phyloP scores from a whole-genome alignment of 2,888 invertebrate genomes.

The Pyrrhia umbra region DNA sequence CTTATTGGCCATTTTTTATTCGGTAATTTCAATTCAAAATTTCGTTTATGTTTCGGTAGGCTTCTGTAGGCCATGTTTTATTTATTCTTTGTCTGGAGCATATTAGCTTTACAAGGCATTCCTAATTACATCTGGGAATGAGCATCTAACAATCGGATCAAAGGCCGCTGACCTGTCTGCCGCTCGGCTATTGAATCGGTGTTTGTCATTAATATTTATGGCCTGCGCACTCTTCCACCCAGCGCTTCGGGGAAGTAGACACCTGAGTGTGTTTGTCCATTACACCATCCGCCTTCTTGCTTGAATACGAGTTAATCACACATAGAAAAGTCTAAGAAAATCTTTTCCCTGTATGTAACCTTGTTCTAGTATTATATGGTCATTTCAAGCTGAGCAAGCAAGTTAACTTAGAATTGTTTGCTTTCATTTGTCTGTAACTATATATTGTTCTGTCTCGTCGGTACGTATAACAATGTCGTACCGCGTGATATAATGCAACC shows the following conservation, averaged over 20 bases:
- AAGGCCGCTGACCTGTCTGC: constrained; percentile 85
- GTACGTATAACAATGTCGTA: constrained; percentile 61
- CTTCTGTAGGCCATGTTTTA: constrained; percentile 69
- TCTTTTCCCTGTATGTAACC: constrained; percentile 36
- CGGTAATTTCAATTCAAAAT: constrained; percentile 34
- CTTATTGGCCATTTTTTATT: constrained; percentile 63
- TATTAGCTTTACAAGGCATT: constrained; percentile 75
- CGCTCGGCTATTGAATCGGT: constrained; percentile 81
- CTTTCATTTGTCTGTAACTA: constrained; percentile 39
- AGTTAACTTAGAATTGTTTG: constrained; percentile 28
- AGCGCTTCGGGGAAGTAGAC: constrained; percentile 81
- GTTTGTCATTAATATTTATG: constrained; percentile 89
- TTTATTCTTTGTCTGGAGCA: constrained; percentile 70
- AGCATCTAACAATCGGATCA: constrained; percentile 84
- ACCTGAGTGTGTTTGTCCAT: constrained; percentile 80
- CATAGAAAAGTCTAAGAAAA: constrained; percentile 51
- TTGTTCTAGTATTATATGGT: constrained; percentile 35
- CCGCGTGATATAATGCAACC: constrained; percentile 67
- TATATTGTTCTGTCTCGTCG: constrained; percentile 45
- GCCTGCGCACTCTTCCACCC: constrained; percentile 78
- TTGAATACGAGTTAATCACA: constrained; percentile 68
- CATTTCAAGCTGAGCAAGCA: constrained; percentile 48
- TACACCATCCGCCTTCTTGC: constrained; percentile 69
- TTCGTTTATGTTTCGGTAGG: constrained; percentile 51
- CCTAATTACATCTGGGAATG: constrained; percentile 83